Evolutionary conservation across 2,888 invertebrate genomes (phyloP).

Genomic region (Athetis lepigone): DNA sequence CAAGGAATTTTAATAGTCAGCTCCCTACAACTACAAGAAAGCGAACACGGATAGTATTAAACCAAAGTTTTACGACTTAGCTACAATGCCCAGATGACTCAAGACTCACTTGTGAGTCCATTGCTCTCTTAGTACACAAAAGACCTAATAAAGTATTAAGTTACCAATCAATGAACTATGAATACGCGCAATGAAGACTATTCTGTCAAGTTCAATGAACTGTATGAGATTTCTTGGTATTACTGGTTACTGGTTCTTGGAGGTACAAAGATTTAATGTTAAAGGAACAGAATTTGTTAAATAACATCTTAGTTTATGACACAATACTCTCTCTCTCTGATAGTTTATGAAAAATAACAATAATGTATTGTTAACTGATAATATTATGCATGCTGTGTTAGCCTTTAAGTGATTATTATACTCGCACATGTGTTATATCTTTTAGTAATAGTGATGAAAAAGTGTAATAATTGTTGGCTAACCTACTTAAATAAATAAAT

Average conservation of each 20-base stretch:
- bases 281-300: background rate
- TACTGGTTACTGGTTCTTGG: background rate
- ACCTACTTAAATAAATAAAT: no score
- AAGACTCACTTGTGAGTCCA: constrained; percentile 8
- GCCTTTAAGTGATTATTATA: no score
- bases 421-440: no score
- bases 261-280: background rate
- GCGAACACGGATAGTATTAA: no score
- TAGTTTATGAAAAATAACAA: no score
- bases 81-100: constrained; percentile 15
- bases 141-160: constrained; percentile 18
- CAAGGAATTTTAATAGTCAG: no score
- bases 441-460: no score
- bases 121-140: constrained; percentile 18
- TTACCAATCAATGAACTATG: constrained; percentile 18
- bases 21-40: no score
- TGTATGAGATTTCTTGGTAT: background rate
- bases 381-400: no score
- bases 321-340: no score
- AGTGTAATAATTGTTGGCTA: no score
- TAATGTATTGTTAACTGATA: no score
- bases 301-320: background rate
- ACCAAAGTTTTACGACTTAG: background rate
- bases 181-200: background rate
- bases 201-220: constrained; percentile 1